A percentile compares a stretch with the other conserved stretches of the same genome.
phyloP scores from a whole-genome alignment of 2,888 invertebrate genomes.

The Chydorus sphaericus region DNA sequence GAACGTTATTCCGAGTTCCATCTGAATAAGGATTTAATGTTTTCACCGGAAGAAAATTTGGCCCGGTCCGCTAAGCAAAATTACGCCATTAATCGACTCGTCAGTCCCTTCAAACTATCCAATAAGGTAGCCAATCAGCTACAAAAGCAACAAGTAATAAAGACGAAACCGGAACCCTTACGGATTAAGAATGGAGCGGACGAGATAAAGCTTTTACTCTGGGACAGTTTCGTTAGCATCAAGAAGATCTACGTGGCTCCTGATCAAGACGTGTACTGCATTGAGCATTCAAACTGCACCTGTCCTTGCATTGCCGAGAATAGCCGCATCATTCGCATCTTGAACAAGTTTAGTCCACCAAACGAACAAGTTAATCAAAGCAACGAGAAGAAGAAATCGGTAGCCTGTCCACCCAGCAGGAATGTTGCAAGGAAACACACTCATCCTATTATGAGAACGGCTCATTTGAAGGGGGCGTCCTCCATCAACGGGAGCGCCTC shows the following conservation, averaged over 20 bases:
- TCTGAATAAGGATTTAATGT: not conserved
- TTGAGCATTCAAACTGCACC: not conserved
- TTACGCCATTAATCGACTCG: not conserved
- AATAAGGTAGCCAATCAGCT: no score
- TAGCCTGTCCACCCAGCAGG: not conserved
- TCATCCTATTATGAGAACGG: not conserved
- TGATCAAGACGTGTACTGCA: not conserved
- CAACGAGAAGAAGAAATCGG: no score
- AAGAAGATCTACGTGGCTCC: not conserved
- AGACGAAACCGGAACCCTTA: not conserved
- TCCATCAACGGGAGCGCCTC: not conserved
- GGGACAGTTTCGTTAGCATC: not conserved
- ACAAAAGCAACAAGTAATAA: no score
- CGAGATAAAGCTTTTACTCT: not conserved
- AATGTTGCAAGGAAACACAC: constrained; percentile 1
- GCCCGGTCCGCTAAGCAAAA: no score
- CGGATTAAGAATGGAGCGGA: not conserved
- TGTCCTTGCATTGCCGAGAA: not conserved
- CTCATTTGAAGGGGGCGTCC: no score
- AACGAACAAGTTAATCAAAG: no score
- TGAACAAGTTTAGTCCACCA: not conserved
- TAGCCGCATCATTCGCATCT: not conserved
- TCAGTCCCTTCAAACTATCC: no score
- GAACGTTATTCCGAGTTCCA: not conserved
- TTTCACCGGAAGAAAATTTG: not conserved